Conservation (phyloP, 2,888 invertebrate genomes). For the Apamea epomidion region DNA sequence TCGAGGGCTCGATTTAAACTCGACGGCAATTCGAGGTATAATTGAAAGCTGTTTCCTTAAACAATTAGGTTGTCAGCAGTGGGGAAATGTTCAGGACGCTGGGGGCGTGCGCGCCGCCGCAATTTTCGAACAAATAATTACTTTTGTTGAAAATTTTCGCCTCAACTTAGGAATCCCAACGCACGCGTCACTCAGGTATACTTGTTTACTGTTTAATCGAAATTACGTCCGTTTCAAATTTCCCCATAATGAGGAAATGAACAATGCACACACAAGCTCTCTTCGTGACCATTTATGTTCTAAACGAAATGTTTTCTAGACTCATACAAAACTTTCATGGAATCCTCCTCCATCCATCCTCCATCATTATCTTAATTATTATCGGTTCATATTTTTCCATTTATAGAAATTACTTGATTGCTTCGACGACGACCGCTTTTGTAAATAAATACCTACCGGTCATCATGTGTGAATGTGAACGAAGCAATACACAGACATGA, state of each 20-base stretch:
- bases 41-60: conserved; percentile 81
- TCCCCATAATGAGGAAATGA: conserved; percentile 41
- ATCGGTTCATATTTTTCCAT: conserved; percentile 33
- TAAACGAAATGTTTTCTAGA: conserved; percentile 41
- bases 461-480: conserved; percentile 21
- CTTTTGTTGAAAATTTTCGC: conserved; percentile 77
- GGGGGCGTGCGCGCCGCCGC: conserved; percentile 68
- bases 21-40: conserved; percentile 71
- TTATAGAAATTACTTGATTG: conserved; percentile 46
- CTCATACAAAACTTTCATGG: conserved; percentile 34
- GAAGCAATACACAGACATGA: conserved; percentile 36
- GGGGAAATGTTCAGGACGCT: conserved; percentile 66
- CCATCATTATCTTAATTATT: conserved; percentile 39
- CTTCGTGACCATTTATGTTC: conserved; percentile 57
- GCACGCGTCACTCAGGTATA: conserved; percentile 72
- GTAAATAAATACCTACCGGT: conserved; percentile 16
- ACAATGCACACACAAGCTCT: conserved; percentile 21
- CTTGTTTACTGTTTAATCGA: conserved; percentile 62
- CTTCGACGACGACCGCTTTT: conserved; percentile 17
- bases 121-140: conserved; percentile 82
- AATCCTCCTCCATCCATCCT: too few relatives aligned
- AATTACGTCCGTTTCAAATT: conserved; percentile 65
- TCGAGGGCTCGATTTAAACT: conserved; percentile 72
- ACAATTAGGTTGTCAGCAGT: conserved; percentile 81
- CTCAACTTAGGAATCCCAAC: conserved; percentile 70